phyloP scores from a whole-genome alignment of 2,888 invertebrate genomes.

The Heliconius cydno region DNA sequence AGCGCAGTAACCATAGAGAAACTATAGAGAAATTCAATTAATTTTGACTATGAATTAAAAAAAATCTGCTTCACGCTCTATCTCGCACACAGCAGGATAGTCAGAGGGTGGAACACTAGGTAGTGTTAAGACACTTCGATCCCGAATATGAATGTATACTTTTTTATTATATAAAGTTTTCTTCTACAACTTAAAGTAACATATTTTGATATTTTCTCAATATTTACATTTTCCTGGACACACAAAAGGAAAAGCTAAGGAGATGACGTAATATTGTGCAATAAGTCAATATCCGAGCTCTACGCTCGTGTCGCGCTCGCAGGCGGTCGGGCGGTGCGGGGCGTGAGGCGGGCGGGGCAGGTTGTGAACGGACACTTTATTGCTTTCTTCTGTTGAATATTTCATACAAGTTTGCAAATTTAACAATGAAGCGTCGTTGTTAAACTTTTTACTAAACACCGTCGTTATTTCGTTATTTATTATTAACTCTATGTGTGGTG shows the following conservation, averaged over 20 bases:
- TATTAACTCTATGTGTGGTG: not conserved
- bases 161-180: too few species aligned
- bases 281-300: slow-evolving; percentile 27
- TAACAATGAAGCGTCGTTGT: slow-evolving; percentile 19
- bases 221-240: slow-evolving; percentile 5
- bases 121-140: too few species aligned
- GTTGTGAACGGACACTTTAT: slow-evolving; percentile 29
- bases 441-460: slow-evolving; percentile 18
- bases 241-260: slow-evolving; percentile 2
- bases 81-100: too few species aligned
- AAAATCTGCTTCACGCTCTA: too few species aligned
- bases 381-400: slow-evolving; percentile 34
- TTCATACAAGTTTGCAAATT: slow-evolving; percentile 24
- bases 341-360: not conserved
- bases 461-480: slow-evolving; percentile 12
- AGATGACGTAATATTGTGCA: slow-evolving; percentile 24
- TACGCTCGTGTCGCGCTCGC: slow-evolving; percentile 9
- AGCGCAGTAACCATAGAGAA: too few species aligned
- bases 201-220: not conserved
- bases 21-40: too few species aligned
- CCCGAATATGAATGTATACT: too few species aligned
- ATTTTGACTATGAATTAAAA: too few species aligned
- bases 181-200: too few species aligned
- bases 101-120: too few species aligned
- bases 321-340: not conserved